phyloP scores from a whole-genome alignment of 2,113 vertebrate species.

The Semicossyphus pulcher region DNA sequence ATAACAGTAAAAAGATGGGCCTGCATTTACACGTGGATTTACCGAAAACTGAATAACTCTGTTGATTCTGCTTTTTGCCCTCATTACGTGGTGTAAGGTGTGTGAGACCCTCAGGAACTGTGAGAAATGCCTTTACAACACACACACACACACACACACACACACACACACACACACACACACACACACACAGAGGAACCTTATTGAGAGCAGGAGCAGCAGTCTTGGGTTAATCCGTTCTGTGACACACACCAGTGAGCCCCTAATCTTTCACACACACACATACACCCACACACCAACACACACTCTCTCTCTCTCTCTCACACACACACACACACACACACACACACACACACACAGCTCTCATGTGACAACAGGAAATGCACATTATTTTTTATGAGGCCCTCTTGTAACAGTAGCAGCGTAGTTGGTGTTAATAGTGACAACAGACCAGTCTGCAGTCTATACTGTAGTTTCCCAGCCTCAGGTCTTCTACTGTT shows the following conservation, averaged over 20 bases:
- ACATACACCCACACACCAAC: conserved; percentile 24
- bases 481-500: neutral
- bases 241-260: conserved; percentile 74
- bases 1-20: neutral
- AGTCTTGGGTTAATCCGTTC: conserved; percentile 73
- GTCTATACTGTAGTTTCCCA: too few species aligned
- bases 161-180: conserved; percentile 35
- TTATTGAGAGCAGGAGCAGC: conserved; percentile 54
- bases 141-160: conserved; percentile 37
- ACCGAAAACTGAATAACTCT: too few species aligned
- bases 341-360: conserved; percentile 23
- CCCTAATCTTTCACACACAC: conserved; percentile 58
- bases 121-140: conserved; percentile 35
- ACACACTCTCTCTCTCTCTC: neutral
- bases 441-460: conserved; percentile 12
- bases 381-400: conserved; percentile 27
- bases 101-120: conserved; percentile 15
- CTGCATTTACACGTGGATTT: neutral
- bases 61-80: neutral
- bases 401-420: neutral
- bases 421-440: neutral
- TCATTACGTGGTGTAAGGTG: conserved; percentile 28
- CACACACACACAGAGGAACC: conserved; percentile 29
- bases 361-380: conserved; percentile 55
- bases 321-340: conserved; percentile 20